Evolutionary conservation across 2,888 invertebrate genomes (phyloP).

Genomic region (Sarcophaga rosellei): DNA sequence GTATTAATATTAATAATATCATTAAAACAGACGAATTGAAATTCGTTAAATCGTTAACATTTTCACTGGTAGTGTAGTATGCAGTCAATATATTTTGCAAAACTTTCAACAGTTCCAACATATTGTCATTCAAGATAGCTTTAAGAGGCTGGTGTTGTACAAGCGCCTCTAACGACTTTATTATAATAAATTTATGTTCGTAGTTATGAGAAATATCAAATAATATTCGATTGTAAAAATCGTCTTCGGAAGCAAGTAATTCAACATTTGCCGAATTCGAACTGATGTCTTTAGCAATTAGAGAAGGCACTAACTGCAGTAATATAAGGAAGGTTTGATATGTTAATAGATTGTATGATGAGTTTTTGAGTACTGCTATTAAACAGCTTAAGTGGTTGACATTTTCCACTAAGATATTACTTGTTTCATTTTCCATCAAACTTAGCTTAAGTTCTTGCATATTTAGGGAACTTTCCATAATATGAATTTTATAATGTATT

Average conservation of each 20-base stretch:
- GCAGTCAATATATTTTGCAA: constrained; percentile 72
- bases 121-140: constrained; percentile 75
- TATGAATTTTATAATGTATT: constrained; percentile 72
- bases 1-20: constrained; percentile 56
- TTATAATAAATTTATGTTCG: constrained; percentile 45
- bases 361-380: constrained; percentile 64
- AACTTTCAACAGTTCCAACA: constrained; percentile 74
- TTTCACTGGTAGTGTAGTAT: constrained; percentile 66
- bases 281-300: constrained; percentile 14
- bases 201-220: constrained; percentile 38
- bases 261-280: constrained; percentile 65
- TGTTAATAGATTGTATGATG: constrained; percentile 73
- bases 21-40: constrained; percentile 24
- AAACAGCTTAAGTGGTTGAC: constrained; percentile 26
- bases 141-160: constrained; percentile 77
- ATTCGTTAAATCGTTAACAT: constrained; percentile 65
- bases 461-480: constrained; percentile 67
- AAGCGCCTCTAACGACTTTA: constrained; percentile 73
- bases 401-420: constrained; percentile 37
- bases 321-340: constrained; percentile 77
- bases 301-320: constrained; percentile 70
- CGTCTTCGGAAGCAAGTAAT: constrained; percentile 74
- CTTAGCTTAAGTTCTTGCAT: constrained; percentile 63
- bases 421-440: constrained; percentile 62
- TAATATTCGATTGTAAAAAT: constrained; percentile 61